Conservation (phyloP, 1,140 invertebrate species). For the Drosophila tristis region DNA sequence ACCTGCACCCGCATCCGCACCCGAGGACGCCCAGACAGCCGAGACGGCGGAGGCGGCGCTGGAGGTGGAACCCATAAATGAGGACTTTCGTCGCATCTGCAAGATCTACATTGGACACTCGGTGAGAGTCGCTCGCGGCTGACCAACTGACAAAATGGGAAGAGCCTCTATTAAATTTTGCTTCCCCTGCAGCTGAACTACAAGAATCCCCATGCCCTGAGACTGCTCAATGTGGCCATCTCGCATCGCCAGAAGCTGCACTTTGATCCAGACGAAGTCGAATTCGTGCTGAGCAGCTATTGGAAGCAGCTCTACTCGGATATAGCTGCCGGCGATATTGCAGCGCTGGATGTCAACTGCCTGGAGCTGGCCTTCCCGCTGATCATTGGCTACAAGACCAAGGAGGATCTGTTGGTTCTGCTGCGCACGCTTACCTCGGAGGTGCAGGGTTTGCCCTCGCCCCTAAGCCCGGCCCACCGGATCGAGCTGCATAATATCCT, state of each 20-base stretch:
- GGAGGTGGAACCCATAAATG: slow-evolving; percentile 47
- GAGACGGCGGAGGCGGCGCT: slow-evolving; percentile 7
- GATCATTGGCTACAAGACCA: slow-evolving; percentile 79
- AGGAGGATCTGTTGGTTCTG: slow-evolving; percentile 71
- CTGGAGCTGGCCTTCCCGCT: slow-evolving; percentile 66
- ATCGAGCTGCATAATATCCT: slow-evolving; percentile 58
- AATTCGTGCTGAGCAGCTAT: slow-evolving; percentile 71
- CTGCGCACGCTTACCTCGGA: slow-evolving; percentile 45
- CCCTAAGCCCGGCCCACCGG: slow-evolving; percentile 38
- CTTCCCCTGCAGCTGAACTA: slow-evolving; percentile 58
- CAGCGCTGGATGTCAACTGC: slow-evolving; percentile 26
- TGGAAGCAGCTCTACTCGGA: slow-evolving; percentile 74
- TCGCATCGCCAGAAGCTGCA: slow-evolving; percentile 70
- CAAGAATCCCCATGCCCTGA: slow-evolving; percentile 65
- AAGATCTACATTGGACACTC: slow-evolving; percentile 82
- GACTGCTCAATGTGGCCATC: slow-evolving; percentile 67
- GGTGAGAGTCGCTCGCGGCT: slow-evolving; percentile 30
- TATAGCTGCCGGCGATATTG: slow-evolving; percentile 30
- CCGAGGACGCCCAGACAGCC: neutral
- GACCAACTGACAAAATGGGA: neutral
- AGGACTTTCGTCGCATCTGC: slow-evolving; percentile 71
- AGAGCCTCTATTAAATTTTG: neutral
- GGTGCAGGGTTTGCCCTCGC: slow-evolving; percentile 40
- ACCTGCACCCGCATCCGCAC: no score
- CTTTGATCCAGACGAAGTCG: slow-evolving; percentile 76